These are phyloP conservation scores for Dione vanillae DNA, from an alignment of 2,888 invertebrate species.

Conservation along the genomic window DNA sequence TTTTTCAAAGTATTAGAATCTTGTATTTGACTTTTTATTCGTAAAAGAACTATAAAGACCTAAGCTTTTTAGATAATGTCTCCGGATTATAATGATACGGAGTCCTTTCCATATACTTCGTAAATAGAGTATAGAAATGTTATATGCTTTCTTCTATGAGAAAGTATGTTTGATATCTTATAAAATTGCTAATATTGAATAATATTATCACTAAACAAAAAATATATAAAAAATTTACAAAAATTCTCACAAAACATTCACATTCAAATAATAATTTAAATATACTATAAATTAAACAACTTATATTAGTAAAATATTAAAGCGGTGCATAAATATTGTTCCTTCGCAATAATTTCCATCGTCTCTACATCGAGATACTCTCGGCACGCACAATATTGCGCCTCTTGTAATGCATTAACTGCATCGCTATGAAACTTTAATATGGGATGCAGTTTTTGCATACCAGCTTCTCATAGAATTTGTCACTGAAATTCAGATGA, in stretches of 20 bases:
- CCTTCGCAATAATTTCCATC: conserved; percentile 6
- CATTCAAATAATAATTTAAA: neutral
- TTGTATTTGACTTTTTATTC: no score
- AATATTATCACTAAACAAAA: no score
- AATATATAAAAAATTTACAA: neutral
- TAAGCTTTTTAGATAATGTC: no score
- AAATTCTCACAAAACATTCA: no score
- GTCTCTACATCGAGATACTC: conserved; percentile 45
- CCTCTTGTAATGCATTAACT: conserved; percentile 64
- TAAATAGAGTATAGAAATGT: no score
- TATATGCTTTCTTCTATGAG: no score
- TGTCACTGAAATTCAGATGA: conserved; percentile 26
- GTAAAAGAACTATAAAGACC: no score
- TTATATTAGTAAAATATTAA: neutral
- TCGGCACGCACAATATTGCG: conserved; percentile 60
- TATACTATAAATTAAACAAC: neutral
- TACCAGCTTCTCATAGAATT: conserved; percentile 36
- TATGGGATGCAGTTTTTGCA: conserved; percentile 51
- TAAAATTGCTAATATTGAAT: no score
- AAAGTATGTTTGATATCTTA: no score
- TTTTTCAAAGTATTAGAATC: no score
- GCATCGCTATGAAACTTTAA: conserved; percentile 60
- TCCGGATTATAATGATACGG: no score
- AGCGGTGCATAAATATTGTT: neutral
- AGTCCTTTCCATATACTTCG: no score